Conservation (phyloP, 2,888 invertebrate genomes). For the Caenorhabditis angaria region DNA sequence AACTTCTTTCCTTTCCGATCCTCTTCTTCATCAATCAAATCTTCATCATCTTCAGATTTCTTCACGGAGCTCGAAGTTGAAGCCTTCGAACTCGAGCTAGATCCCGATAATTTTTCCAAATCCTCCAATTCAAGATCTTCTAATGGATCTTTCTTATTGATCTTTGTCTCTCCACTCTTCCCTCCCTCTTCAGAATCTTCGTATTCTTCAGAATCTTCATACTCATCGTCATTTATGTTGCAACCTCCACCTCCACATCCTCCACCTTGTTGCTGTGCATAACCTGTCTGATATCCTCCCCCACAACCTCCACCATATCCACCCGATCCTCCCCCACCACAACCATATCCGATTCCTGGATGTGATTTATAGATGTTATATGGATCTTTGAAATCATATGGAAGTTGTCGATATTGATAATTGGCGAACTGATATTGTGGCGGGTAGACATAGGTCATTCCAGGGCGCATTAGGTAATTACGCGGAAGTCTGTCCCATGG, state of each 20-base stretch:
- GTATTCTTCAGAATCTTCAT: slow-evolving; percentile 31
- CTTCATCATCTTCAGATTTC: slow-evolving; percentile 30
- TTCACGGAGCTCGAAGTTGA: slow-evolving; percentile 3
- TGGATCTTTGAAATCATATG: slow-evolving; percentile 34
- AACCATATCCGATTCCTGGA: slow-evolving; percentile 47
- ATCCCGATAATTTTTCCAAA: slow-evolving; percentile 48
- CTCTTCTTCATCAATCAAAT: slow-evolving; percentile 30
- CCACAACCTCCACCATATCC: slow-evolving; percentile 35
- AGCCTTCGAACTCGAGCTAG: slow-evolving; percentile 27
- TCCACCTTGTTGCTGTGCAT: slow-evolving; percentile 13
- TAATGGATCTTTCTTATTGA: slow-evolving; percentile 47
- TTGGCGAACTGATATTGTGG: slow-evolving; percentile 30
- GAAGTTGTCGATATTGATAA: slow-evolving; percentile 39
- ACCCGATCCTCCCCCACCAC: slow-evolving; percentile 30
- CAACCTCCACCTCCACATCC: slow-evolving; percentile 13
- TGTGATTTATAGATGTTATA: slow-evolving; percentile 51
- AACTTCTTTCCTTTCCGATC: slow-evolving; percentile 25
- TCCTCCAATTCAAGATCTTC: slow-evolving; percentile 54
- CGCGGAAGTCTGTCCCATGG: slow-evolving; percentile 52
- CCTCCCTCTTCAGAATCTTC: slow-evolving; percentile 36
- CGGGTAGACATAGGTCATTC: slow-evolving; percentile 52
- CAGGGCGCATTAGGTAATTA: slow-evolving; percentile 48
- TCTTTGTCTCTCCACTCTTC: slow-evolving; percentile 40
- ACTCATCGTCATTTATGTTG: slow-evolving; percentile 15
- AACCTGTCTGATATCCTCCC: slow-evolving; percentile 26